Evolutionary conservation across 2,888 invertebrate species (phyloP), one percentile per base, ranked within the genome.

Genomic region (Drosophila colorata): DNA sequence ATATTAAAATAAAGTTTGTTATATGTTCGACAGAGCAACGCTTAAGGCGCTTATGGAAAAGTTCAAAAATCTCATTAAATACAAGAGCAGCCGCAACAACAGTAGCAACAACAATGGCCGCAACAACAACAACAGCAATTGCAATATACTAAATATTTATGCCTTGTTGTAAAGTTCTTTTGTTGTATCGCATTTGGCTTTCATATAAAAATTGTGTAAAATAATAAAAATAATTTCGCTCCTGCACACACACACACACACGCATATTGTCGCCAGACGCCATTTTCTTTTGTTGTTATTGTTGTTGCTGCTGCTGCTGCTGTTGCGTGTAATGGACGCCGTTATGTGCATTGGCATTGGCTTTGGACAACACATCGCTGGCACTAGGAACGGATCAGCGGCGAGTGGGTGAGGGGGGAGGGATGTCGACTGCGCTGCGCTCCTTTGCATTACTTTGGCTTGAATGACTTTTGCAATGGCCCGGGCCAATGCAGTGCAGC

Each of bases 61-160:
- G 88, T 83, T 87, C 76, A 87, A 83, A 85, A 87, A 85, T 85
- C 88, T 78, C 88, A 87, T 83, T 87, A 85, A 73, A 75, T 69
- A 71, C 86, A 75, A 78, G 73, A 64, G 64, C 60, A 72, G 58
- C 48, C 56, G 7, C 68, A 59, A 51, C 43, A 66, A 53, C 59
- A 57, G 41, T 40, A 31, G 8, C 13, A 41, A 14, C 51, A 64
- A 44, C 52, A 55, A 37, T 37, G 69, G 44, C 48, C 60, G 40
- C 55, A 80, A 37, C 58, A 78, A 60, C 56, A 67, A 66, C 28
- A 71, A 63, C 38, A 63, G 44, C 72, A 68, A 72, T 56, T 60
- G 83, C 87, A 73, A 81, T 87, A 80, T 74, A 87, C 81, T 82
- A 87, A 82, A 82, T 81, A 85, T 82, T 82, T 82, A 82, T 87